Base-by-base conservation (phyloP, 2,888 invertebrate genomes). In the Torymus texanus region DNA sequence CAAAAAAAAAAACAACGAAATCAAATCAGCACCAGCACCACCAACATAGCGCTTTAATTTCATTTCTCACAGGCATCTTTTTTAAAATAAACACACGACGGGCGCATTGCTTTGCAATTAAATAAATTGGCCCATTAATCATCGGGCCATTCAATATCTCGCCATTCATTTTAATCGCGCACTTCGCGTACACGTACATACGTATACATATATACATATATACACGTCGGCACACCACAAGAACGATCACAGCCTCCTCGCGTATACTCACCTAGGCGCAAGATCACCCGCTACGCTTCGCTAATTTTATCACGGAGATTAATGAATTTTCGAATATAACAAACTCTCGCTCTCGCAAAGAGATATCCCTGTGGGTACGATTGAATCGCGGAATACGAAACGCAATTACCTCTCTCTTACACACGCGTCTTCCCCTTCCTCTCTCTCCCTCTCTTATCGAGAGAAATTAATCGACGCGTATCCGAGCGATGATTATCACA, bases 61-160 rank as follows among this genome's bases (percentile, higher is more conserved):
- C 63, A 71, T 77, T 77, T 77, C 55, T 12, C 4, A 24, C n/a
- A 59, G 41, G 56, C 29, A 1, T 18, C 16, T 62, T 74, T 78
- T 78, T 61, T 18, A 58, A 16, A 41, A 67, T 55, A 68, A 75
- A 75, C 55, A 61, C 13, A 59, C 59, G 16, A 16, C n/a, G 59
- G 10, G 62, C 16, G 55, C 18, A 67, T 56, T 18, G 73, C 68
- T n/a, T 67, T 13, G 80, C 76, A 74, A 77, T 81, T 75, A 62
- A 71, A 78, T 75, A 66, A 81, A 81, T 78, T n/a, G 74, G 1
- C 12, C 58, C 21, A 81, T 81, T 74, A 78, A 81, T 81, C 75
- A 75, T 5, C 21, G n/a, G 21, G 21, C 59, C 78, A 75, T 73
- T 81, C 78, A 65, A 81, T 81, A 75, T 78, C 75, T 61, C 16